Conservation (phyloP, 2,888 invertebrate genomes). For the Choristoneura rosaceana region DNA sequence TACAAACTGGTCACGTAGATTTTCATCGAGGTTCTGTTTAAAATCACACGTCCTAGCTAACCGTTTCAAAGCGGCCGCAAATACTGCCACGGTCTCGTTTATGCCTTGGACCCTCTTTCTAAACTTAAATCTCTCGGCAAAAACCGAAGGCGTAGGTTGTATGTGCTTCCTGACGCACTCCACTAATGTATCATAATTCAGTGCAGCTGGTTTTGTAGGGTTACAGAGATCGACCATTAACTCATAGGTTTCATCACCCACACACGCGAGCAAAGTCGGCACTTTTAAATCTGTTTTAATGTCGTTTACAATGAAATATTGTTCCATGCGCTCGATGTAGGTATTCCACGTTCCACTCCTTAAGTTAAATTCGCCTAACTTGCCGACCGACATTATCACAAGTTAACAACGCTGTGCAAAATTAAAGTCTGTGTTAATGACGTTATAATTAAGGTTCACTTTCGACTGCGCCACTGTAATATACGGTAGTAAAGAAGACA, state of each 20-base stretch:
- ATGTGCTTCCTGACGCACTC: background rate
- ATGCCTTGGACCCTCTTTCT: background rate
- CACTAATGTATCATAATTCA: slow-evolving; percentile 4
- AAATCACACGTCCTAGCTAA: slow-evolving; percentile 9
- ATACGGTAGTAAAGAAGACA: too few species aligned
- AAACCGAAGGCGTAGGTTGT: slow-evolving; percentile 10
- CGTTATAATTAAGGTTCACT: too few species aligned
- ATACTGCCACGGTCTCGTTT: slow-evolving; percentile 18
- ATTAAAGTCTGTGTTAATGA: too few species aligned
- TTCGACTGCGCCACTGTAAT: too few species aligned
- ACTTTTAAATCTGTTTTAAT: too few species aligned
- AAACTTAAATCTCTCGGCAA: slow-evolving; percentile 19
- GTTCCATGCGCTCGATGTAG: too few species aligned
- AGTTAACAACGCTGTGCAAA: too few species aligned
- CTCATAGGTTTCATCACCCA: slow-evolving; percentile 17
- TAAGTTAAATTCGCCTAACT: too few species aligned
- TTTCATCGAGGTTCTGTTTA: slow-evolving; percentile 5
- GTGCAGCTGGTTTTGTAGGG: slow-evolving; percentile 5
- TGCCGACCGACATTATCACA: too few species aligned
- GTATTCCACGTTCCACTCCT: too few species aligned
- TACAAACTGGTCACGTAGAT: slow-evolving; percentile 26
- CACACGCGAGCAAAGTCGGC: too few species aligned
- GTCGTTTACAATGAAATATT: too few species aligned
- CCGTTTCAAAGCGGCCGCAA: slow-evolving; percentile 9
- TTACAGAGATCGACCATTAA: slow-evolving; percentile 17